Evolutionary conservation across 2,797 vertebrate genomes (phyloP).

Genomic region (Pangasius macronema): DNA sequence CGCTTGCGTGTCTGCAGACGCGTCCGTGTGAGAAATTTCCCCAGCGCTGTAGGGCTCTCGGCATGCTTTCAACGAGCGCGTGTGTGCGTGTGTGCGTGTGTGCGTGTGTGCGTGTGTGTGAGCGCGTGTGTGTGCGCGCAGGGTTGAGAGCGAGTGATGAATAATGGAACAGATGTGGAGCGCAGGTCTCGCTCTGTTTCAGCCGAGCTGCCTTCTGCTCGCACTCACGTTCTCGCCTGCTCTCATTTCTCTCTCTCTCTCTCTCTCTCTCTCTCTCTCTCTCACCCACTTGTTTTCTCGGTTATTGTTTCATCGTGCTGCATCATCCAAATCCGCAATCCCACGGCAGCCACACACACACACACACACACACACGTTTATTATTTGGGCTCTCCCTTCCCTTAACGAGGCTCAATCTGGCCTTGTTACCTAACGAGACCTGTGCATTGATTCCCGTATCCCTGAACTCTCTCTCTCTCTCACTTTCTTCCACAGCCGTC

Average conservation of each 20-base stretch:
- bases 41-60: constrained; percentile 39
- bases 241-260: constrained; percentile 36
- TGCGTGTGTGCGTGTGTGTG: no score
- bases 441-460: constrained; percentile 3
- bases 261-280: constrained; percentile 8
- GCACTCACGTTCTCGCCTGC: constrained; percentile 40
- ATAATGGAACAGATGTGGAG: constrained; percentile 63
- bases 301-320: constrained; percentile 37
- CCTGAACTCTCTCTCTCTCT: constrained; percentile 49
- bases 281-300: constrained; percentile 44
- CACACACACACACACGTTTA: neutral
- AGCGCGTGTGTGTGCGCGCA: no score
- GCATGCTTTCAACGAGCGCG: constrained; percentile 30
- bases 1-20: constrained; percentile 26
- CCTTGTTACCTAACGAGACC: constrained; percentile 51
- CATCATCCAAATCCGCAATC: constrained; percentile 29
- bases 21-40: constrained; percentile 54
- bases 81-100: constrained; percentile 24
- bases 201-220: constrained; percentile 49
- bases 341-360: constrained; percentile 6
- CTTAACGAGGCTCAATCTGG: constrained; percentile 38
- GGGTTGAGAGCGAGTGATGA: constrained; percentile 53
- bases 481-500: constrained; percentile 67
- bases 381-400: constrained; percentile 7
- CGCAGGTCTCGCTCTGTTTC: constrained; percentile 53